Conservation (phyloP, 2,113 vertebrate species). For the Eulemur rufifrons region DNA sequence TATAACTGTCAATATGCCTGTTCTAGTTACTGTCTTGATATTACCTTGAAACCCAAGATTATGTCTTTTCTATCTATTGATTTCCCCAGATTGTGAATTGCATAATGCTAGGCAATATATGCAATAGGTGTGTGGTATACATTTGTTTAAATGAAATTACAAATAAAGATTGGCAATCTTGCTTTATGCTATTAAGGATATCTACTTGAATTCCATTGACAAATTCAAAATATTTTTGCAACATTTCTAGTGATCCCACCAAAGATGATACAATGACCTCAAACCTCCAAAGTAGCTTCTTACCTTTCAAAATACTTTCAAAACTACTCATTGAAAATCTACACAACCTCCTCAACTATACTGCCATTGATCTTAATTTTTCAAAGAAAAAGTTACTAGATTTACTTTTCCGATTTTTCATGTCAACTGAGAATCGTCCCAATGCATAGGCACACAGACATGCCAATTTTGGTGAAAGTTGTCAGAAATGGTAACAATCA, state of each 20-base stretch:
- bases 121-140: neutral
- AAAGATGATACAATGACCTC: neutral
- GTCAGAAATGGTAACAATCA: slow-evolving; percentile 2
- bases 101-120: neutral
- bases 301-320: slow-evolving; percentile 36
- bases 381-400: slow-evolving; percentile 14
- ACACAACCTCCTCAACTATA: neutral
- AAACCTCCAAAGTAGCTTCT: neutral
- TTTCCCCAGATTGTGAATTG: neutral
- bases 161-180: neutral
- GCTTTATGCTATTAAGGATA: neutral
- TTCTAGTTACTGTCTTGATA: neutral
- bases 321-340: neutral
- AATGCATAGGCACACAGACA: neutral
- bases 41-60: neutral
- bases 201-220: neutral
- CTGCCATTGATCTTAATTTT: neutral
- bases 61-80: neutral
- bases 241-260: neutral
- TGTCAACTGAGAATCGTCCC: neutral
- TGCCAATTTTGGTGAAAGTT: neutral
- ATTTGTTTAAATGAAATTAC: slow-evolving; percentile 25
- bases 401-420: neutral
- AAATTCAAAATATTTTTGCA: neutral
- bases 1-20: neutral